Percentiles rank a stretch among this genome's conserved stretches.
Conservation (phyloP, 2,797 vertebrate genomes). For the Orestias chungarensis region DNA sequence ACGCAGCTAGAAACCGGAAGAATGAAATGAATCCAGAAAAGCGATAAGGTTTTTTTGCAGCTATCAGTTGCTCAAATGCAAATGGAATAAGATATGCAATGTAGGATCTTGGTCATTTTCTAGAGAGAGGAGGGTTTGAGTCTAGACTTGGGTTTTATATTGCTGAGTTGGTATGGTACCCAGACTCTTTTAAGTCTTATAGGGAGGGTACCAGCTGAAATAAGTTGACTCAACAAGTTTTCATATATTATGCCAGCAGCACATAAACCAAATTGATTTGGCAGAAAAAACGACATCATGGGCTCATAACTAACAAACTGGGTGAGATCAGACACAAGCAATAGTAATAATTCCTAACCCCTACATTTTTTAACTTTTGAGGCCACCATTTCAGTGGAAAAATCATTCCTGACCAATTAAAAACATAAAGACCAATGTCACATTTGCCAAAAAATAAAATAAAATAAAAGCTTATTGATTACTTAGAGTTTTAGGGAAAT, state of each 20-base stretch:
- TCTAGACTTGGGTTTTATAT: neutral
- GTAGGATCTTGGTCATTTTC: neutral
- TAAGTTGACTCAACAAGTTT: neutral
- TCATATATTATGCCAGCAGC: neutral
- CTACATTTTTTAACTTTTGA: no score
- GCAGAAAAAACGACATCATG: neutral
- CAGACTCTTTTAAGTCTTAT: neutral
- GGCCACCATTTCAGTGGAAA: no score
- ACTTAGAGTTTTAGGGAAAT: neutral
- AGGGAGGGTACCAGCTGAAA: neutral
- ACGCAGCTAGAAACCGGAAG: neutral
- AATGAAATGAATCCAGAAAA: slow-evolving; percentile 6
- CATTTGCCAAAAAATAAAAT: neutral
- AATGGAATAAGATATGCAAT: neutral
- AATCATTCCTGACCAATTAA: neutral
- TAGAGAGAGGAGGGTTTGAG: neutral
- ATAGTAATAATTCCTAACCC: neutral
- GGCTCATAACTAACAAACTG: neutral
- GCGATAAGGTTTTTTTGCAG: neutral
- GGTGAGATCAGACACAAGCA: neutral
- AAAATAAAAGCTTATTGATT: no score
- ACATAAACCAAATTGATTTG: neutral
- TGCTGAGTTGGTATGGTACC: neutral
- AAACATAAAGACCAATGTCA: neutral
- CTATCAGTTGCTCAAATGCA: neutral